Conservation (phyloP, 1,140 invertebrate genomes). For the Apolygus lucorum region DNA sequence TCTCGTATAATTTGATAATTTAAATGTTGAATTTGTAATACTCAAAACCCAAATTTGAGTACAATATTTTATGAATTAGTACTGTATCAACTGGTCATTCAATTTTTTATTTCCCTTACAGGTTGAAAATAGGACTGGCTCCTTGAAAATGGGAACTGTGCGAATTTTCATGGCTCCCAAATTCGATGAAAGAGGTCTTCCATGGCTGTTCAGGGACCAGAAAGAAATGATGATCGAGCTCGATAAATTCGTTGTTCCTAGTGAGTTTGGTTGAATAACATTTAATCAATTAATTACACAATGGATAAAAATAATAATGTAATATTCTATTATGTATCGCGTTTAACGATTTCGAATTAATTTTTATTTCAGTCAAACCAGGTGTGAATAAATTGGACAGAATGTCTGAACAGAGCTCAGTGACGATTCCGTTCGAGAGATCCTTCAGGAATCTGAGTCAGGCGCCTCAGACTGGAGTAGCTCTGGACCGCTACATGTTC, state of each 20-base stretch:
- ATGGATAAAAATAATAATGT: too few relatives aligned
- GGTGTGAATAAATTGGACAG: constrained; percentile 48
- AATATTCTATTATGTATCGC: not conserved
- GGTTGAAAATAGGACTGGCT: constrained; percentile 35
- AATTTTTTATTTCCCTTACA: constrained; percentile 29
- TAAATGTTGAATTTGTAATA: too few relatives aligned
- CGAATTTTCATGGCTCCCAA: constrained; percentile 52
- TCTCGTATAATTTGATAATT: too few relatives aligned
- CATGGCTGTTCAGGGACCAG: constrained; percentile 44
- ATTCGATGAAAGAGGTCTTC: constrained; percentile 45
- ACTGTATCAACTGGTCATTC: too few relatives aligned
- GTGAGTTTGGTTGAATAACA: too few relatives aligned
- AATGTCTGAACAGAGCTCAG: constrained; percentile 47
- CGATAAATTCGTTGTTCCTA: constrained; percentile 46
- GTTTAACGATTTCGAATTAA: not conserved
- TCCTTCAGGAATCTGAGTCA: constrained; percentile 50
- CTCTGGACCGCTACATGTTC: constrained; percentile 48
- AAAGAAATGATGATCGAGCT: constrained; percentile 48
- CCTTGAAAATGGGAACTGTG: constrained; percentile 44
- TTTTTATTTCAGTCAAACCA: constrained; percentile 42
- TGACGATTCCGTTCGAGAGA: constrained; percentile 55
- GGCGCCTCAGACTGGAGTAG: constrained; percentile 36
- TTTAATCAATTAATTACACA: too few relatives aligned
- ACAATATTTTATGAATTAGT: too few relatives aligned
- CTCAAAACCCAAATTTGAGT: too few relatives aligned